Base-by-base conservation (phyloP, 2,888 invertebrate genomes). In the Hydrotaea cyrtoneurina region DNA sequence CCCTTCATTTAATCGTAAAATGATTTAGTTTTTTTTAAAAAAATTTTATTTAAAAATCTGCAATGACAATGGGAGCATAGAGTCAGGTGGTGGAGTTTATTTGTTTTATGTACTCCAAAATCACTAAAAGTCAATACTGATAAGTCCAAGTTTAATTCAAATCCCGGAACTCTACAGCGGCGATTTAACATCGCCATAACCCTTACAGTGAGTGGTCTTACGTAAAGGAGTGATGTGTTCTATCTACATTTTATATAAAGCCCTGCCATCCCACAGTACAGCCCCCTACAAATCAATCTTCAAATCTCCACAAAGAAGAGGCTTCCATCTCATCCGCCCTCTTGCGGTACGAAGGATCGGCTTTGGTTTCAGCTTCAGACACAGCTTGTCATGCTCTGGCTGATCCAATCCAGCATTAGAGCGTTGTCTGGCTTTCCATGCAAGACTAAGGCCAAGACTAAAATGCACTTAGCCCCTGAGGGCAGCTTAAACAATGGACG, bases 321-420 rank as follows among this genome's bases (percentile, higher is more conserved):
- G 62, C 31, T 13, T 62, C 31, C 2, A 31, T 4, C 7, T 31
- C 26, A 31, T 31, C n/a, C 62, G 10, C 3, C 13, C n/a, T 13
- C 43, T 31, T 75, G 62, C 21, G 13, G 26, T 11, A 7, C 13
- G 13, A 23, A 31, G 46, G 21, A 2, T 69, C 21, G 21, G 13
- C 11, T 11, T 62, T n/a, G 59, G 43, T 2, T 5, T 69, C 21
- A 39, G 17, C 11, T 11, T 62, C 17, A 62, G 43, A 1, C 1
- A 55, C 55, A 21, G 10, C 21, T 55, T 55, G 55, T 21, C 21
- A 21, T 19, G 21, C 66, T 66, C 2, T 31, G 43, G n/a, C 39
- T 66, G 62, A 62, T 62, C 62, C 62, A 31, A 31, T 31, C 36
- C 62, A 62, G 62, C 31, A n/a, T 62, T 31, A 17, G 15, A 5